Conservation (phyloP, 2,797 vertebrate species). For the Sebastes taczanowskii region DNA sequence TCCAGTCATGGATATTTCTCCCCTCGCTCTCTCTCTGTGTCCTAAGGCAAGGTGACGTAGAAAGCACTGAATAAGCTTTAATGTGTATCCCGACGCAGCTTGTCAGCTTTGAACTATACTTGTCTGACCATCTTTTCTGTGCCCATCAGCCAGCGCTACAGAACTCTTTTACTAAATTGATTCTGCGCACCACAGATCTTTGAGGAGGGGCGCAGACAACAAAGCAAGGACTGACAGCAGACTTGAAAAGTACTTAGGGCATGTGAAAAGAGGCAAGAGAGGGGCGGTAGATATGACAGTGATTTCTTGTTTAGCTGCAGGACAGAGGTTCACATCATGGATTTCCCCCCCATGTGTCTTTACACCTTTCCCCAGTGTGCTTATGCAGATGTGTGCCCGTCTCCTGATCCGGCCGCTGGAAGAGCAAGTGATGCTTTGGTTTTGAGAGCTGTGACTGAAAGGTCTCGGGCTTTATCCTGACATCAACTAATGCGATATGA, state of each 20-base stretch:
- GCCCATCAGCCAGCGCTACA: conserved; percentile 35
- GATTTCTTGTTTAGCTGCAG: conserved; percentile 44
- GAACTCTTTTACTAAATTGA: conserved; percentile 56
- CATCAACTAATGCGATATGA: conserved; percentile 31
- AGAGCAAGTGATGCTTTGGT: background rate
- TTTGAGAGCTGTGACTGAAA: conserved; percentile 14
- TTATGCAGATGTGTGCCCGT: background rate
- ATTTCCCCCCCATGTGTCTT: conserved; percentile 29
- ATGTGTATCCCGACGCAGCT: conserved; percentile 45
- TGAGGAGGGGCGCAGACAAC: conserved; percentile 15
- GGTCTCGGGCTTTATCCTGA: background rate
- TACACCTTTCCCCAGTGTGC: conserved; percentile 22
- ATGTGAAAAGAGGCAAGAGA: conserved; percentile 31
- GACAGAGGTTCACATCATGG: conserved; percentile 34
- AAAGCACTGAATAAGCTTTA: conserved; percentile 60
- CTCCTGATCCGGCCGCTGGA: background rate
- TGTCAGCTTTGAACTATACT: conserved; percentile 59
- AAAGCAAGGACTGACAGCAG: conserved; percentile 42
- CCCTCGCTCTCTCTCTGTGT: conserved; percentile 7
- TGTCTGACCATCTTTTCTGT: conserved; percentile 53
- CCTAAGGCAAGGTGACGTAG: conserved; percentile 52
- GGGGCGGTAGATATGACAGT: conserved; percentile 32
- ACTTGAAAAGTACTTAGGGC: conserved; percentile 31
- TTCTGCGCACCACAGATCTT: conserved; percentile 43
- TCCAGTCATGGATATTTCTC: conserved; percentile 45